These are phyloP conservation scores for Nyctalus aviator DNA, from an alignment of 2,797 vertebrate species.

Conservation along the genomic window DNA sequence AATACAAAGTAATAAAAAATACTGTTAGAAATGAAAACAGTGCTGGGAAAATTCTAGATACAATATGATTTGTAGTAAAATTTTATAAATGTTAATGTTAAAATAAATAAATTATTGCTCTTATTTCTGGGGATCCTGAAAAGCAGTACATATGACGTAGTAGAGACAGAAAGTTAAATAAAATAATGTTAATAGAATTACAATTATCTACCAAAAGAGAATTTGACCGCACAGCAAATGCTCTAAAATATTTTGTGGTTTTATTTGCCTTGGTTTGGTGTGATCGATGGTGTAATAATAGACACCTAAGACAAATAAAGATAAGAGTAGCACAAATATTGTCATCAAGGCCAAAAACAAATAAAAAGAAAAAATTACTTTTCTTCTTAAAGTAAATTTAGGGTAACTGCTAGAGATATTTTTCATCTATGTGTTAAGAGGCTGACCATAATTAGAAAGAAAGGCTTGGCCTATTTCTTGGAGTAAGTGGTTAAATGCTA, in stretches of 20 bases:
- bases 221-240: background rate
- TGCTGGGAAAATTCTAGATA: background rate
- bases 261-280: background rate
- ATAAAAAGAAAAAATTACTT: background rate
- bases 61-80: background rate
- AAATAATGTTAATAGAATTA: background rate
- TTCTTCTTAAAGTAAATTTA: background rate
- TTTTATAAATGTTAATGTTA: background rate
- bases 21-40: conserved; percentile 30
- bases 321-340: background rate
- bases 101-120: background rate
- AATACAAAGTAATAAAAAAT: background rate
- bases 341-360: background rate
- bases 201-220: background rate
- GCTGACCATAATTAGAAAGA: background rate
- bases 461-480: background rate
- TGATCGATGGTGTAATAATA: background rate
- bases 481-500: conserved; percentile 18
- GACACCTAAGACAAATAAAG: background rate
- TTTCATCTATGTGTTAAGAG: background rate
- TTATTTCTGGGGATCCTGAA: background rate
- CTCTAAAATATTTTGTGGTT: background rate
- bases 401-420: background rate
- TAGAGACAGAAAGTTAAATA: background rate
- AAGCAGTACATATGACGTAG: background rate